Evolutionary conservation across 2,888 invertebrate genomes (phyloP).

Genomic region (Lysandra coridon): DNA sequence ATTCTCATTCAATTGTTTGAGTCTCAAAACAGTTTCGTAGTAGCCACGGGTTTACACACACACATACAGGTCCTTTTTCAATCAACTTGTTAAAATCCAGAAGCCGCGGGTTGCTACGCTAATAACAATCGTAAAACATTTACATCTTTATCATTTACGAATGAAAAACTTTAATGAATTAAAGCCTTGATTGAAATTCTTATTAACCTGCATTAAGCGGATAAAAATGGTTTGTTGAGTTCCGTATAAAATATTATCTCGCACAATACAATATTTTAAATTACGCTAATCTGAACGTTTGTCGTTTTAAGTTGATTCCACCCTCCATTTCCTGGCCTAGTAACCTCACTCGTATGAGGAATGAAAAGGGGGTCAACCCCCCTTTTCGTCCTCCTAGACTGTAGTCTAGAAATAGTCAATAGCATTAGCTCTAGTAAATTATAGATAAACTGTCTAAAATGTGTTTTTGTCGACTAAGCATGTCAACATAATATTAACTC

Average conservation of each 20-base stretch:
- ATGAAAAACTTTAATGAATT: not conserved
- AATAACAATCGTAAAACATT: not conserved
- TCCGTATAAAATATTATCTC: not conserved
- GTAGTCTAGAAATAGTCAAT: no score
- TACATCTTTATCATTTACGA: not conserved
- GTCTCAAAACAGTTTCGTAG: no score
- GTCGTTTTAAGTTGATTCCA: no score
- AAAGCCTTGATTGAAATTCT: not conserved
- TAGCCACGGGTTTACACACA: no score
- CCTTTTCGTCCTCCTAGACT: no score
- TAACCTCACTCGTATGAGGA: no score
- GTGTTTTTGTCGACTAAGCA: not conserved
- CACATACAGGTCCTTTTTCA: not conserved
- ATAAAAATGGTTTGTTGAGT: not conserved
- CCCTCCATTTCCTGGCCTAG: no score
- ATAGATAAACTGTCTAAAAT: not conserved
- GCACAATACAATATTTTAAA: not conserved
- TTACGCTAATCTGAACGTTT: no score
- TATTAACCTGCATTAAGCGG: not conserved
- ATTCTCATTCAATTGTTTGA: no score
- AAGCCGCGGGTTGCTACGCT: not conserved
- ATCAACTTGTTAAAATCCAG: constrained; percentile 3
- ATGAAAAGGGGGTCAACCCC: no score
- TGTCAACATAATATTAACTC: no score
- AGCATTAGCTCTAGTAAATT: no score